Evolutionary conservation across 1,140 invertebrate species (phyloP), one percentile per base, ranked within the genome.

Genomic region (Zaprionus ornatus): DNA sequence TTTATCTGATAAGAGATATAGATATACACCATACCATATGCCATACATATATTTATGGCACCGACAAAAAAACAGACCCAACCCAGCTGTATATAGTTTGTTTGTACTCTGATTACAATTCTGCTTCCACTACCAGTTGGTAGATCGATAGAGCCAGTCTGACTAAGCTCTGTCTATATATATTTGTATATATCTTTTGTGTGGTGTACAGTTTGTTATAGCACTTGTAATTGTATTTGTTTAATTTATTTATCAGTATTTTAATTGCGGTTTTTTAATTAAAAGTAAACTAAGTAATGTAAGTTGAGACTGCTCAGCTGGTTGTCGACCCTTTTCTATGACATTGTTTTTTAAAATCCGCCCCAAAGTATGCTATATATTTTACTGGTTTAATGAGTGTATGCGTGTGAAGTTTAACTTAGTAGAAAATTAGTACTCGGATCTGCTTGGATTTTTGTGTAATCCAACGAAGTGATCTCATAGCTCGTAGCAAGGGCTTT

Each of bases 1-100:
- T 19, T 57, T 69, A 56, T 37, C 73, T 77, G 83, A 84, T 84
- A 83, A 79, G 82, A 17, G 29, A 66, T 66, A 48, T 66, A 63
- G 29, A 61, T 60, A 67, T 67, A 66, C 57, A 35, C 12, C 40
- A 62, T 60, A 42, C 57, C 37, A 56, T 32, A 32, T 32, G 29
- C 64, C 60, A 74, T 55, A 32, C 59, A 67, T 57, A 69, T 21
- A 68, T 74, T 37, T 72, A 50, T 40, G 35, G 13, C 29, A 9
- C 29, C 29, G 35, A 37, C 13, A n/a, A n/a, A 9, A 17, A 17
- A 45, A 45, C 37, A 40, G 13, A 40, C 37, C 37, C 15, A 5
- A 0, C 35, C 35, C 21, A 25, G 42, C 23, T 42, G 27, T 68
- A 3, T 67, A 21, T 73, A 21, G 29, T 35, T 57, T 27, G n/a